Conservation (phyloP, 2,797 vertebrate species). For the Anolis apletophallus region DNA sequence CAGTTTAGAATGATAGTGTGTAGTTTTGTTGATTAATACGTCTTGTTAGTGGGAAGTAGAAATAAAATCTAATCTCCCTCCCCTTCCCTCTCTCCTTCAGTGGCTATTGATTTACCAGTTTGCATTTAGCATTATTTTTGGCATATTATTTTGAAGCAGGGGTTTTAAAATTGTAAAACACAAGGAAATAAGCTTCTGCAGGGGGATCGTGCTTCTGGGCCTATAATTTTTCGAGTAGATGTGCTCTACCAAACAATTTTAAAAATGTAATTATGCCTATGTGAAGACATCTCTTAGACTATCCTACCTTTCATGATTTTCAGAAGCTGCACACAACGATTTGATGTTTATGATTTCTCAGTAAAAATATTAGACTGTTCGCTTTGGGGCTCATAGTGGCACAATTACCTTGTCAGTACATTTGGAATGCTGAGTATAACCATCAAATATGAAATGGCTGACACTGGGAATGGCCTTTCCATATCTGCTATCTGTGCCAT, state of each 20-base stretch:
- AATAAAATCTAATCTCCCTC: neutral
- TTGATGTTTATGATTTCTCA: neutral
- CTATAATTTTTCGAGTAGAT: neutral
- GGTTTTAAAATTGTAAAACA: too few species aligned
- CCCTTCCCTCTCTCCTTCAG: too few species aligned
- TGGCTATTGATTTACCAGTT: too few species aligned
- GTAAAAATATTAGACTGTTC: neutral
- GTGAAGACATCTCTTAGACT: neutral
- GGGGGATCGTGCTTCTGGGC: neutral
- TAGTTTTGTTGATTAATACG: neutral
- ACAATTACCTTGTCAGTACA: neutral
- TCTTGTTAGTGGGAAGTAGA: neutral
- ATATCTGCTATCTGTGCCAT: slow-evolving; percentile 24
- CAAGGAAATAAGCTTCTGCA: neutral
- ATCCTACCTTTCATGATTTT: neutral
- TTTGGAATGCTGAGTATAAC: slow-evolving; percentile 7
- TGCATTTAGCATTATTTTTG: too few species aligned
- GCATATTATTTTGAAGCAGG: too few species aligned
- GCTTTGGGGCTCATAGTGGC: neutral
- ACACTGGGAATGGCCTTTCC: slow-evolving; percentile 6
- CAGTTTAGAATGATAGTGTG: neutral
- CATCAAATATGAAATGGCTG: slow-evolving; percentile 13
- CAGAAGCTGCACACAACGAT: neutral
- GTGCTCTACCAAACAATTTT: neutral
- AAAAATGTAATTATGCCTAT: neutral